Conservation (phyloP, 2,113 vertebrate genomes). For the Paracanthobrama guichenoti region DNA sequence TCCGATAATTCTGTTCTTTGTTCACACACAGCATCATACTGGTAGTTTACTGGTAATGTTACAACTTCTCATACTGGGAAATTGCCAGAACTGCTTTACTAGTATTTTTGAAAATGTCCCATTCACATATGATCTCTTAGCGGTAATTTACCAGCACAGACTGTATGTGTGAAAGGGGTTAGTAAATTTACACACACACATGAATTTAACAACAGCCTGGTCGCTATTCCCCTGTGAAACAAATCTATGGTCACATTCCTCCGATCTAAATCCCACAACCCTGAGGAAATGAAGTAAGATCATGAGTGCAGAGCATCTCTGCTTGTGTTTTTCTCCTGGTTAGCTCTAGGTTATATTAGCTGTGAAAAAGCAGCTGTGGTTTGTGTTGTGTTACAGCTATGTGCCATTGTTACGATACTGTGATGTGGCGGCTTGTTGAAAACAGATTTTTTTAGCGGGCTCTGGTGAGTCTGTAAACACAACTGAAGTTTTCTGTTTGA, state of each 20-base stretch:
- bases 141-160: no score
- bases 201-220: neutral
- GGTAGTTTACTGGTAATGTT: no score
- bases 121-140: no score
- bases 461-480: neutral
- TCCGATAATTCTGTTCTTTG: no score
- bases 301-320: conserved; percentile 2
- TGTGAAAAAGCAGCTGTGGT: neutral
- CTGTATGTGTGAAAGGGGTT: no score
- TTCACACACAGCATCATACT: no score
- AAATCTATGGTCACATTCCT: neutral
- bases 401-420: neutral
- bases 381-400: neutral
- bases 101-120: no score
- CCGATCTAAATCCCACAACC: neutral
- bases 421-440: conserved; percentile 1
- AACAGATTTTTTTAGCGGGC: neutral
- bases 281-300: neutral
- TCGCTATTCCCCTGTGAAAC: neutral
- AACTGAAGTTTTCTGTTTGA: neutral
- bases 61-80: no score
- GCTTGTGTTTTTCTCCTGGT: neutral
- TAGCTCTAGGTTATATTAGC: neutral
- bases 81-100: no score
- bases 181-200: neutral